Evolutionary conservation across 2,797 vertebrate species (phyloP).

Genomic region (Phaenicophaeus curvirostris): DNA sequence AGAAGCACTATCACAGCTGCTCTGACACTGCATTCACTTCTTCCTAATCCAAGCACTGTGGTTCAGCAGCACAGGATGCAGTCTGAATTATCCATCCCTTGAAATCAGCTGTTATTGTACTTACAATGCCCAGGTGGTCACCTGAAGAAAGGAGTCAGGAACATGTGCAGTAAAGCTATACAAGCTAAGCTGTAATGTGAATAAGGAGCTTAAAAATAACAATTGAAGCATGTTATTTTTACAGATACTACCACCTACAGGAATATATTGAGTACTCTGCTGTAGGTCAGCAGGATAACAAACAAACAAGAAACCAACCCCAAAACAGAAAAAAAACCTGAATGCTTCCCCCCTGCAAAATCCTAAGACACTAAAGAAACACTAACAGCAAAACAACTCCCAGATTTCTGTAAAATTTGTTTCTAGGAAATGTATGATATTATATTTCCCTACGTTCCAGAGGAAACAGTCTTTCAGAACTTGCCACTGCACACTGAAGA

Average conservation of each 20-base stretch:
- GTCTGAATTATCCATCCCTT: neutral
- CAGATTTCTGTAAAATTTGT: neutral
- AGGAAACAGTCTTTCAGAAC: neutral
- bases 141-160: neutral
- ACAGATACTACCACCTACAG: neutral
- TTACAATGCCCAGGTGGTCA: neutral
- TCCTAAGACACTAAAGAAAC: neutral
- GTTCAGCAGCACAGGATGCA: neutral
- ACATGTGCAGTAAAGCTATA: neutral
- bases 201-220: neutral
- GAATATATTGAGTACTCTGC: neutral
- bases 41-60: neutral
- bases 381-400: neutral
- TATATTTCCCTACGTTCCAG: neutral
- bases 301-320: neutral
- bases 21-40: neutral
- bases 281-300: neutral
- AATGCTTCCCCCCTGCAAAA: neutral
- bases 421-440: neutral
- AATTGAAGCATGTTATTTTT: neutral
- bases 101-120: neutral
- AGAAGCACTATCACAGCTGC: rapidly evolving
- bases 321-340: neutral
- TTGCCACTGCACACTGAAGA: neutral
- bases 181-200: neutral